A percentile compares a stretch with the other conserved stretches of the same genome.
phyloP scores from a whole-genome alignment of 1,140 invertebrate species.

The Saxidomus purpurata region DNA sequence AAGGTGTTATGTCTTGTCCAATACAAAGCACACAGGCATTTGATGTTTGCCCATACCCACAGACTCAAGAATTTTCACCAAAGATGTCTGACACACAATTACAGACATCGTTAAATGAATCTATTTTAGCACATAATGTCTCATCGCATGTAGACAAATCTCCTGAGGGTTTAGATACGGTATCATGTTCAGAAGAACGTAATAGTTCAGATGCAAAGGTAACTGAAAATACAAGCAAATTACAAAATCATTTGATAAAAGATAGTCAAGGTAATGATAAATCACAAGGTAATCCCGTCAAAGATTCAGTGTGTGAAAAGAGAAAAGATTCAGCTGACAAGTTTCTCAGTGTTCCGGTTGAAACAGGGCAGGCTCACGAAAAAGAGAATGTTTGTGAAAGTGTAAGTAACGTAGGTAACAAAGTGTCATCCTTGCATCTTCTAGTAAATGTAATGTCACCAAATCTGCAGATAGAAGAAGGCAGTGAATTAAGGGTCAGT shows the following conservation, averaged over 20 bases:
- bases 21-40: not conserved
- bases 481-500: no score
- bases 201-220: not conserved
- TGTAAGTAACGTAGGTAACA: not conserved
- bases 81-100: not conserved
- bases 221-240: not conserved
- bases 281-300: not conserved
- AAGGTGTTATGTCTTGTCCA: not conserved
- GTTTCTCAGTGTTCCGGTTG: not conserved
- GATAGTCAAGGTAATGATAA: not conserved
- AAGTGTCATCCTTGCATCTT: not conserved
- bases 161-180: not conserved
- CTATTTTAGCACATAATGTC: not conserved
- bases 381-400: not conserved
- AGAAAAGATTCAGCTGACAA: not conserved
- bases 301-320: not conserved
- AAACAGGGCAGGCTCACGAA: not conserved
- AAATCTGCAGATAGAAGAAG: no score
- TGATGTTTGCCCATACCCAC: not conserved
- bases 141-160: not conserved
- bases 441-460: no score
- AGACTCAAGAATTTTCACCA: conserved; percentile 6
- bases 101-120: not conserved
- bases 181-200: not conserved
- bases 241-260: not conserved